Base-by-base conservation (phyloP, 1,140 invertebrate genomes). In the Ips nitidus region DNA sequence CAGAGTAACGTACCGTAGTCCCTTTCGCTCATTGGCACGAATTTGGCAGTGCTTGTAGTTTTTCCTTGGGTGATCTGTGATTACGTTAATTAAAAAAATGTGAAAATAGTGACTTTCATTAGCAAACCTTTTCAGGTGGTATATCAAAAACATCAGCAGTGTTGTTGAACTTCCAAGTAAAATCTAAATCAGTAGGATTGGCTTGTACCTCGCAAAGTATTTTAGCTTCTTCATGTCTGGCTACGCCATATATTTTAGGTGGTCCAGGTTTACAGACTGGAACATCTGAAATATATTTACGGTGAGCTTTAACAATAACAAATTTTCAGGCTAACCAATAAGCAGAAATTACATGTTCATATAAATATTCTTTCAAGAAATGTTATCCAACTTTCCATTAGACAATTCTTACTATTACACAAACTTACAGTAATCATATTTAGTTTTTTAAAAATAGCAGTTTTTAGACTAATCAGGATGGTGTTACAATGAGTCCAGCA, bases 161-260 rank as follows among this genome's bases (percentile, higher is more conserved):
- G 76, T 90, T 91, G 81, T 92, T 91, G 81, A 92, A 91, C 80
- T 88, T 90, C 91, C 91, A 92, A 50, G 83, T 84, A 78, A 90
- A 92, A 66, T 81, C 83, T 4, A 91, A 82, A 56, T 85, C 83
- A 71, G 86, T 81, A 2, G 93, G 93, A 82, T 94, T 94, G n/a
- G 91, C 90, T 71, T 93, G 91, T 50, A 95, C 82, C 76, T 94
- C 91, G 80, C 93, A 95, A 2, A 87, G 83, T 62, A 95, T 90
- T 71, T 85, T 86, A 6, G 89, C 86, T 3, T 86, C 85, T 79
- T 95, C 93, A 52, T 91, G 89, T 53, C 91, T 84, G 0, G 91
- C 93, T 1, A 92, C 90, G 8, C 92, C 90, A 75, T 90, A 92
- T 22, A 88, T 83, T 68, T 85, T 86, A 39, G 84, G 83, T 75